These are phyloP conservation scores for Macaria notata DNA, from an alignment of 2,888 invertebrate genomes.

Conservation along the genomic window DNA sequence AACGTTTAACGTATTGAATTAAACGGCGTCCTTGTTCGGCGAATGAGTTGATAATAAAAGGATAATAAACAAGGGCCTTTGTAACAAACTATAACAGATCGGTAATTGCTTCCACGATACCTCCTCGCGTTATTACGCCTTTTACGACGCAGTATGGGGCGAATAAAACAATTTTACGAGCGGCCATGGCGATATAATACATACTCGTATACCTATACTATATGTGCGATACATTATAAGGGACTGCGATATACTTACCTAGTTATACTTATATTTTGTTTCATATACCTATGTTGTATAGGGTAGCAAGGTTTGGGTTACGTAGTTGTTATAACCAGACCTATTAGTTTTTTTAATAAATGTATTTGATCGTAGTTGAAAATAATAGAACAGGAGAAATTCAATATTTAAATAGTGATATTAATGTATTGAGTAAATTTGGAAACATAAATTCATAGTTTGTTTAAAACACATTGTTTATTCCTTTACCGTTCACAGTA, in stretches of 20 bases:
- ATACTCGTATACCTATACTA: conserved; percentile 43
- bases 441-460: too few species aligned
- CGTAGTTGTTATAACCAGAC: too few species aligned
- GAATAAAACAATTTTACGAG: conserved; percentile 83
- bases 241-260: conserved; percentile 34
- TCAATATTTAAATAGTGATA: too few species aligned
- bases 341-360: too few species aligned
- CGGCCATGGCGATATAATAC: conserved; percentile 78
- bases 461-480: too few species aligned
- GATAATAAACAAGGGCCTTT: conserved; percentile 81
- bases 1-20: conserved; percentile 61
- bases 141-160: conserved; percentile 82
- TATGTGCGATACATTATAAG: conserved; percentile 39
- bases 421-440: too few species aligned
- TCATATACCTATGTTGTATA: too few species aligned
- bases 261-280: not conserved
- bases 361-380: too few species aligned
- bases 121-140: conserved; percentile 81
- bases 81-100: conserved; percentile 83
- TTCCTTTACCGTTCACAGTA: too few species aligned
- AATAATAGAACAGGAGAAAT: too few species aligned
- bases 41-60: conserved; percentile 81
- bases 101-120: conserved; percentile 82
- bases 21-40: conserved; percentile 74
- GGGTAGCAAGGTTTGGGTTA: too few species aligned